Conservation (phyloP, 2,797 vertebrate species). For the Tragopan temminckii region DNA sequence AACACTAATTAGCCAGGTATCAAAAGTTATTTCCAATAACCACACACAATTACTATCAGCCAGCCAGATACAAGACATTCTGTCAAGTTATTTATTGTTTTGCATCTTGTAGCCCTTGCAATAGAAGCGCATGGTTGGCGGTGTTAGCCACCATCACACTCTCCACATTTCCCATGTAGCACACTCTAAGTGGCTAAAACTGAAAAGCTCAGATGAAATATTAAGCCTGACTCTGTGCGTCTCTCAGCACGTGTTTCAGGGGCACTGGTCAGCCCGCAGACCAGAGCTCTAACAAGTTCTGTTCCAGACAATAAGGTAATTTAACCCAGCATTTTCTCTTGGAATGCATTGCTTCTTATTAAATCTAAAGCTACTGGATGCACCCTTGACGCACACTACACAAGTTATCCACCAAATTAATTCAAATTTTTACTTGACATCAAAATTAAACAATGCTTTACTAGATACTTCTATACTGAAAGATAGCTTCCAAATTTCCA, state of each 20-base stretch:
- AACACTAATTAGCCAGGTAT: neutral
- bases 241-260: neutral
- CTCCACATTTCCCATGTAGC: neutral
- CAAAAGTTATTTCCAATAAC: neutral
- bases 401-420: neutral
- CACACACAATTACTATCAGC: fast-evolving
- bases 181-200: neutral
- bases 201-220: neutral
- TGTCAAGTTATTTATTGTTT: neutral
- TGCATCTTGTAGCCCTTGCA: neutral
- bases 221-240: neutral
- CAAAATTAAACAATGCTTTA: neutral
- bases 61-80: neutral
- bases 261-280: neutral
- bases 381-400: neutral
- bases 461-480: neutral
- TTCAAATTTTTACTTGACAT: neutral
- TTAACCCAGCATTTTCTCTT: neutral
- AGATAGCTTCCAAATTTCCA: neutral
- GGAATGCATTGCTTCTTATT: neutral
- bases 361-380: neutral
- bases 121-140: neutral
- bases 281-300: neutral
- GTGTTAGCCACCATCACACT: neutral
- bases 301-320: neutral